phyloP scores from a whole-genome alignment of 2,888 invertebrate genomes.

The Aleiodes alternator region DNA sequence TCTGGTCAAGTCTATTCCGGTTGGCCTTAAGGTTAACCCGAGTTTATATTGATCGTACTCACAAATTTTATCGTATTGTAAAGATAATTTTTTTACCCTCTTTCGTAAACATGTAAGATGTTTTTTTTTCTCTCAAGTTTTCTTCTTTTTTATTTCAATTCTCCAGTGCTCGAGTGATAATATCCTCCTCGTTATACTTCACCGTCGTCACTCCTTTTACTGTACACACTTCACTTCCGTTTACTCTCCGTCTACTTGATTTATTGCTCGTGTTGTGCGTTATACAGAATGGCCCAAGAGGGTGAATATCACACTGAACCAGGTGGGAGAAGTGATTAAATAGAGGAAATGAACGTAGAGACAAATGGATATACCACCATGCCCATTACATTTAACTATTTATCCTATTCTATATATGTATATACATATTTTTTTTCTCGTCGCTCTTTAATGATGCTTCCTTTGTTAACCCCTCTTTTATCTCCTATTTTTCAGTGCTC shows the following conservation, averaged over 20 bases:
- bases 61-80: not conserved
- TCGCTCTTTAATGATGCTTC: not conserved
- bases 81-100: not conserved
- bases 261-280: constrained; percentile 64
- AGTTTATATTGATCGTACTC: constrained; percentile 10
- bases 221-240: constrained; percentile 32
- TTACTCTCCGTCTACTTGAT: constrained; percentile 55
- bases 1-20: constrained; percentile 13
- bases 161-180: constrained; percentile 29
- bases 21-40: not conserved
- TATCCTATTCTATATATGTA: constrained; percentile 14
- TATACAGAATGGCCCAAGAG: constrained; percentile 49
- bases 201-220: constrained; percentile 38
- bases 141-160: constrained; percentile 29
- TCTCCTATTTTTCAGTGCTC: not conserved
- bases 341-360: constrained; percentile 33
- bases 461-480: constrained; percentile 18
- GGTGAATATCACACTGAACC: constrained; percentile 47
- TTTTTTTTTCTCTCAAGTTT: constrained; percentile 20
- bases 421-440: not conserved
- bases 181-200: constrained; percentile 34
- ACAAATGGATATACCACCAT: constrained; percentile 31
- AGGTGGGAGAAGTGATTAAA: constrained; percentile 31
- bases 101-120: not conserved
- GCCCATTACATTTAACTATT: constrained; percentile 37